Base-by-base conservation (phyloP, 2,797 vertebrate genomes). In the Gambusia yucatana region DNA sequence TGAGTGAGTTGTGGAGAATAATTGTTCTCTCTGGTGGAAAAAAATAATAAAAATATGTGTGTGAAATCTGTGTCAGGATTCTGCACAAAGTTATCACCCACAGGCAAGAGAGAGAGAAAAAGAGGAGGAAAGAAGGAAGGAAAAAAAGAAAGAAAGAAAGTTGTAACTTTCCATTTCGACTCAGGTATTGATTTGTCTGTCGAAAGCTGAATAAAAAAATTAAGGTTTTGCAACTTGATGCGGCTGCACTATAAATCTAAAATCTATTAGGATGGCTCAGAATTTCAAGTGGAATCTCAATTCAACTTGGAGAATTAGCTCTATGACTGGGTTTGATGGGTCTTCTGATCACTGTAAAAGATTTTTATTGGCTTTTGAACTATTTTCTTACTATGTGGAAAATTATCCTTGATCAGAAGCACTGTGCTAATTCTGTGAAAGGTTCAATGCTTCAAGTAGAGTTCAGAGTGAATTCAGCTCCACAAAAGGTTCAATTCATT, bases 1-100 rank as follows among this genome's bases (percentile, higher is more conserved):
- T 75, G 20, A 57, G 6, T 52, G 25, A n/a, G 2, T 69, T 61
- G 13, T 50, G 63, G 59, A 73, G 73, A 76, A 33, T 39, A 76
- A 48, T 36, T 25, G 57, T 48, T 17, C 50, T 28, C 44, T 14
- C 28, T 11, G 25, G 6, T 28, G 13, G 48, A 3, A 22, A 50
- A 20, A 48, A 44, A 3, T 3, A 16, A 43, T 43, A 44, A 2
- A 43, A 43, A 11, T 47, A 0, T 6, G 14, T 48, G 6, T 71
- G 4, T 46, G 25, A 71, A 71, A 71, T 30, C 39, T 11, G 33
- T 65, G 22, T 69, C 36, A 39, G 8, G 6, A 33, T 20, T 65
- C 17, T 65, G 33, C 16, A 39, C 33, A 10, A 20, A 39, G 61
- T 65, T 20, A 20, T 65, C 17, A 39, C 36, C 33, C 3, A 39